Base-by-base conservation (phyloP, 2,888 invertebrate genomes). In the Dicycla oo region DNA sequence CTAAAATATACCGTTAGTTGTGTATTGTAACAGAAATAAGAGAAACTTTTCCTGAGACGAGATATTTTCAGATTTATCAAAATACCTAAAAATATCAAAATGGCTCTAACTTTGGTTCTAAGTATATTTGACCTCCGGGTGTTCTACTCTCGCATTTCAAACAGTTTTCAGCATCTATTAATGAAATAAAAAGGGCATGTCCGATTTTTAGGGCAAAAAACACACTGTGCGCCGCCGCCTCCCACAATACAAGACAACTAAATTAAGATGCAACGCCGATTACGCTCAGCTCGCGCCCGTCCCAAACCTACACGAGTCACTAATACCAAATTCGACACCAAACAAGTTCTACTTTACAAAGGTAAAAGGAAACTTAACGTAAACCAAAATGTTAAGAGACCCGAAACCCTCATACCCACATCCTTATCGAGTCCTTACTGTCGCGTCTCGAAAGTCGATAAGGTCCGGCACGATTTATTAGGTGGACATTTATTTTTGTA, bases 261-360 rank as follows among this genome's bases (percentile, higher is more conserved):
- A 95, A 95, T 95, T 95, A 95, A 95, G 95, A 95, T 95, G 93
- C 95, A 90, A 93, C 94, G 87, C 94, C 93, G 95, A 95, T 95
- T 95, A 94, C 91, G 88, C 87, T 87, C 88, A 82, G 79, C 87
- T 89, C 91, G 88, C 90, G 91, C 91, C 89, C 89, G 88, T 85
- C 84, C 86, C 75, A 71, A 86, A 86, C 75, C 85, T 78, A 73
- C 84, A 72, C 86, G 73, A 93, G 91, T 92, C 93, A 78, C 87
- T 88, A 88, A 87, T 81, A 83, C 81, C 75, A 83, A 87, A 81
- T 72, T 56, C 63, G 26, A 78, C 63, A 65, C 61, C 62, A 80
- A 81, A 82, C 69, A 83, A 82, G 89, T 89, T 84, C 72, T 69
- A 68, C 83, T 69, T 78, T 80, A 73, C 68, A 62, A 67, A 82